Percentiles rank a stretch among this genome's conserved stretches.
Evolutionary conservation across 2,797 vertebrate genomes (phyloP).

Genomic region (Tolypeutes matacus): DNA sequence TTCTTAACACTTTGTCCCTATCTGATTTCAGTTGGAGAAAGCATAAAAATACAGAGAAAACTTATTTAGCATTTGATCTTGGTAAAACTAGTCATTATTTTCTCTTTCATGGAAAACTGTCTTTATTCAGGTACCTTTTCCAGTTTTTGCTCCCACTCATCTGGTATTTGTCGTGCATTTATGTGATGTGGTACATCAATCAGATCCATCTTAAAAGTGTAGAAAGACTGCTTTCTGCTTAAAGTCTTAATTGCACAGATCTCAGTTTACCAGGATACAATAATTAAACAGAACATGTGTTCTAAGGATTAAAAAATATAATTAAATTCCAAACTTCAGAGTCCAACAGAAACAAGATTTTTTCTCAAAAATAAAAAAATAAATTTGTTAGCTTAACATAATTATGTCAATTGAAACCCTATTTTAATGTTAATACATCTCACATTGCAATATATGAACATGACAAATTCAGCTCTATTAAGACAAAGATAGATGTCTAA

Average conservation of each 20-base stretch:
- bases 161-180: constrained; percentile 3
- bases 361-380: not conserved
- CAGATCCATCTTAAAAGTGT: not conserved
- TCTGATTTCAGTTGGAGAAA: constrained; percentile 66
- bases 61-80: constrained; percentile 57
- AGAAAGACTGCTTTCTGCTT: not conserved
- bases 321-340: not conserved
- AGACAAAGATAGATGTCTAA: not conserved
- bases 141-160: not conserved
- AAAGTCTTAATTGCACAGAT: constrained; percentile 39
- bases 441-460: not conserved
- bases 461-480: not conserved
- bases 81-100: constrained; percentile 39
- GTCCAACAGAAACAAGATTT: not conserved
- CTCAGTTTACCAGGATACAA: constrained; percentile 55
- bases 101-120: not conserved
- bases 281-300: constrained; percentile 10
- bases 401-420: not conserved
- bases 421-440: not conserved
- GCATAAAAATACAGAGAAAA: constrained; percentile 60
- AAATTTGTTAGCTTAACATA: not conserved
- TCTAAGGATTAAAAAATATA: constrained; percentile 48
- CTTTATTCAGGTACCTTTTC: constrained; percentile 15
- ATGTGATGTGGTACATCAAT: constrained; percentile 11
- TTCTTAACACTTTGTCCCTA: constrained; percentile 53